Evolutionary conservation across 2,113 vertebrate genomes (phyloP).

Genomic region (Beaufortia kweichowensis): DNA sequence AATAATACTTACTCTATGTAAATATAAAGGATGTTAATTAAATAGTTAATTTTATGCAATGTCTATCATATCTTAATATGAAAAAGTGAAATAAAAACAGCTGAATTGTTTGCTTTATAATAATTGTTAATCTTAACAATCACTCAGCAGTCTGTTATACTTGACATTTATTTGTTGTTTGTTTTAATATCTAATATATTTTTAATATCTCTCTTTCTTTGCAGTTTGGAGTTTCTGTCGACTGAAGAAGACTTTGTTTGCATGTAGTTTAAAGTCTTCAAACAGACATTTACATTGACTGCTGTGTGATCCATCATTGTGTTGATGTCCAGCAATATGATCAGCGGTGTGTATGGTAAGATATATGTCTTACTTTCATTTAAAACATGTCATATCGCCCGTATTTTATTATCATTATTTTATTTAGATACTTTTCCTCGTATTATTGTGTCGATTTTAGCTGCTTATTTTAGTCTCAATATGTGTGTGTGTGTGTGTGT

Average conservation of each 20-base stretch:
- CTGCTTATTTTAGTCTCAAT: background rate
- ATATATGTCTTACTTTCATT: background rate
- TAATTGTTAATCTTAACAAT: no score
- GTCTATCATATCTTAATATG: no score
- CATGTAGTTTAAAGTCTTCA: background rate
- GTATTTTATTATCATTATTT: background rate
- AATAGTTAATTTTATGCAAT: no score
- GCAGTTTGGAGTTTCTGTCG: background rate
- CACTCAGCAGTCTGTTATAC: no score
- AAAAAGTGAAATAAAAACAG: no score
- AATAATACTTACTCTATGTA: no score
- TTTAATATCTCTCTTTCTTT: background rate
- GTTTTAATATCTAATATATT: no score
- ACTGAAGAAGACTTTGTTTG: background rate
- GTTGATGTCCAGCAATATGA: conserved; percentile 89
- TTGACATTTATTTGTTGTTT: background rate
- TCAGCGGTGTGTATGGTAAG: conserved; percentile 99
- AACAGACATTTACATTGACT: conserved; percentile 58
- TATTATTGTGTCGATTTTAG: conserved; percentile 5
- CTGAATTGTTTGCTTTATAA: no score
- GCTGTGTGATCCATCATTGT: conserved; percentile 67
- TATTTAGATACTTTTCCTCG: conserved; percentile 3
- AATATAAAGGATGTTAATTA: no score
- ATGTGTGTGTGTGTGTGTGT: no score
- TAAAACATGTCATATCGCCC: background rate